A percentile compares a stretch with the other conserved stretches of the same genome.
These are phyloP conservation scores for Pimpla rufipes DNA, from an alignment of 2,888 invertebrate genomes.

Conservation along the genomic window DNA sequence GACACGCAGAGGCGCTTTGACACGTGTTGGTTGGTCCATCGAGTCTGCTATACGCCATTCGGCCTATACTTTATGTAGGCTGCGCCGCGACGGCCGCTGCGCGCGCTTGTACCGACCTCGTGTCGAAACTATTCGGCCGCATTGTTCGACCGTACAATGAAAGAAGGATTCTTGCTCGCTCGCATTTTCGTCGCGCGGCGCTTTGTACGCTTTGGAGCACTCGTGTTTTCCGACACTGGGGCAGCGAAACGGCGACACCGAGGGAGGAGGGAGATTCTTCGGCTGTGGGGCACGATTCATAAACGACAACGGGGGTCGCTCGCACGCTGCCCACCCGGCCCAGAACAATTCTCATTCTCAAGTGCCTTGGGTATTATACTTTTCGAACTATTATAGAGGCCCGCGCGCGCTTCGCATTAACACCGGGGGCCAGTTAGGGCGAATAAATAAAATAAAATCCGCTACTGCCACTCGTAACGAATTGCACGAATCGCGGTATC, in stretches of 20 bases:
- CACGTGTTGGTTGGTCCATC: conserved; percentile 62
- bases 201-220: too few relatives aligned
- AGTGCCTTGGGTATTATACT: conserved; percentile 56
- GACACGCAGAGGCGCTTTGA: conserved; percentile 39
- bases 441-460: conserved; percentile 26
- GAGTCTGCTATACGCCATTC: conserved; percentile 7
- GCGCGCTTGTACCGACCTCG: conserved; percentile 14
- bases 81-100: not conserved
- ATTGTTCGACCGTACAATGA: conserved; percentile 61
- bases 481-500: too few relatives aligned
- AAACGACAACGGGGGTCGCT: conserved; percentile 41
- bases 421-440: not conserved
- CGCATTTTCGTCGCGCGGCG: conserved; percentile 7
- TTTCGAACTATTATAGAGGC: conserved; percentile 21
- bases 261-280: not conserved
- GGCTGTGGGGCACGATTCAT: conserved; percentile 17
- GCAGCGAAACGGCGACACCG: conserved; percentile 9
- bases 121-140: conserved; percentile 62
- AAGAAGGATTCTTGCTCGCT: conserved; percentile 17
- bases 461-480: conserved; percentile 59
- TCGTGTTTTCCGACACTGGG: conserved; percentile 21
- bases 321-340: conserved; percentile 40
- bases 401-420: not conserved
- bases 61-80: not conserved
- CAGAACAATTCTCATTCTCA: conserved; percentile 40